A percentile compares a stretch with the other conserved stretches of the same genome.
Conservation (phyloP, 1,140 invertebrate species). For the Bombus consobrinus region DNA sequence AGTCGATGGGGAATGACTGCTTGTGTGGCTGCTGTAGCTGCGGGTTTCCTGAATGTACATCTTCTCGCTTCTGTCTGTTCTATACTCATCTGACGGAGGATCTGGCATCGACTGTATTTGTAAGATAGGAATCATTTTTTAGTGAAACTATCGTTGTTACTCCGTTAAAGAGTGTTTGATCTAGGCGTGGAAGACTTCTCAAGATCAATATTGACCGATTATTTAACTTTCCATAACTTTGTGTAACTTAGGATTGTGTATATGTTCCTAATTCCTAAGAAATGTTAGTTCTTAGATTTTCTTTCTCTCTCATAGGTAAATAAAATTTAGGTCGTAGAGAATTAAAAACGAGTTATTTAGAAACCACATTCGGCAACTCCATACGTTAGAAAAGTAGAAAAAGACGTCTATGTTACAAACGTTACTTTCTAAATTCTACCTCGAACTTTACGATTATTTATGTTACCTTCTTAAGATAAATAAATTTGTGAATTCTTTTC, state of each 20-base stretch:
- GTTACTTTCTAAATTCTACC: too few relatives aligned
- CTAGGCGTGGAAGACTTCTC: background rate
- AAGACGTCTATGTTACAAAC: too few relatives aligned
- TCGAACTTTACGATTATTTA: too few relatives aligned
- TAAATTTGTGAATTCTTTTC: too few relatives aligned
- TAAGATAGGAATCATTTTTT: background rate
- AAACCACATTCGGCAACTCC: too few relatives aligned
- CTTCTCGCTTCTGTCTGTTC: conserved; percentile 72
- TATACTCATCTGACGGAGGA: conserved; percentile 75
- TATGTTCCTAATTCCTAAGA: background rate
- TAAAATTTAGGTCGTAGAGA: too few relatives aligned
- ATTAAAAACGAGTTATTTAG: too few relatives aligned
- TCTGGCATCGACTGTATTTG: conserved; percentile 79
- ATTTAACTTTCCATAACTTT: background rate
- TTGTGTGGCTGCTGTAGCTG: conserved; percentile 73
- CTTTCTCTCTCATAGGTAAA: background rate
- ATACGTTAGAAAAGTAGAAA: too few relatives aligned
- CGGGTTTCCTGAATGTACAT: conserved; percentile 77
- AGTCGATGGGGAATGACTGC: conserved; percentile 74
- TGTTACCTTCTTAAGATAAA: too few relatives aligned
- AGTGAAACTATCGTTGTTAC: background rate
- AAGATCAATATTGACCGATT: background rate
- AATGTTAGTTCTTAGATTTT: background rate
- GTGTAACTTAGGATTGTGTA: background rate
- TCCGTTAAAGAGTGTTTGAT: background rate